Evolutionary conservation across 1,140 invertebrate species (phyloP).

Genomic region (Saccostrea glomerata): DNA sequence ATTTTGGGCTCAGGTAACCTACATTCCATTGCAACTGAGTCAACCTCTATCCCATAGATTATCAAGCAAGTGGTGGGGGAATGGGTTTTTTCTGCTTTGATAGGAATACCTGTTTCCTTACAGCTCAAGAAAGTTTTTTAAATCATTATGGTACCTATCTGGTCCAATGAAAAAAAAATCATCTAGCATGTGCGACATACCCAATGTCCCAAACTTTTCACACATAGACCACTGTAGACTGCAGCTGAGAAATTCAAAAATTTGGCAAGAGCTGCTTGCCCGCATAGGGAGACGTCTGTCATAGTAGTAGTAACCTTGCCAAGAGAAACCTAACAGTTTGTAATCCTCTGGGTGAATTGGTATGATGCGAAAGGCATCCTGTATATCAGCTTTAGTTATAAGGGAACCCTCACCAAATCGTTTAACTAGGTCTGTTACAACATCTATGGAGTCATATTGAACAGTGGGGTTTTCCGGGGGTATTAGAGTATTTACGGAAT

Average conservation of each 20-base stretch:
- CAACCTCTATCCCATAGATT: conserved; percentile 39
- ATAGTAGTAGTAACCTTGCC: conserved; percentile 48
- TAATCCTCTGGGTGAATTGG: conserved; percentile 40
- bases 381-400: neutral
- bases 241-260: conserved; percentile 54
- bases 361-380: conserved; percentile 46
- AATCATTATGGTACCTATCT: too few relatives aligned
- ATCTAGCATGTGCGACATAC: conserved; percentile 55
- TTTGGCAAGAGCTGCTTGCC: conserved; percentile 52
- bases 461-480: conserved; percentile 40
- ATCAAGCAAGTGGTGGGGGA: neutral
- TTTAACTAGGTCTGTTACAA: conserved; percentile 39
- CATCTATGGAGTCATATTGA: conserved; percentile 38
- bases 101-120: neutral
- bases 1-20: too few relatives aligned
- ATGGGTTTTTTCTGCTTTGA: conserved; percentile 32
- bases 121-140: too few relatives aligned
- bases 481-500: conserved; percentile 33
- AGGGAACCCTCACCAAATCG: conserved; percentile 22
- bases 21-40: neutral
- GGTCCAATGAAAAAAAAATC: conserved; percentile 31
- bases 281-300: conserved; percentile 53
- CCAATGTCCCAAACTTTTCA: neutral
- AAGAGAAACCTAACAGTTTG: conserved; percentile 48
- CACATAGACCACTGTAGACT: conserved; percentile 52